phyloP scores from a whole-genome alignment of 2,113 vertebrate species.

The Excalfactoria chinensis region DNA sequence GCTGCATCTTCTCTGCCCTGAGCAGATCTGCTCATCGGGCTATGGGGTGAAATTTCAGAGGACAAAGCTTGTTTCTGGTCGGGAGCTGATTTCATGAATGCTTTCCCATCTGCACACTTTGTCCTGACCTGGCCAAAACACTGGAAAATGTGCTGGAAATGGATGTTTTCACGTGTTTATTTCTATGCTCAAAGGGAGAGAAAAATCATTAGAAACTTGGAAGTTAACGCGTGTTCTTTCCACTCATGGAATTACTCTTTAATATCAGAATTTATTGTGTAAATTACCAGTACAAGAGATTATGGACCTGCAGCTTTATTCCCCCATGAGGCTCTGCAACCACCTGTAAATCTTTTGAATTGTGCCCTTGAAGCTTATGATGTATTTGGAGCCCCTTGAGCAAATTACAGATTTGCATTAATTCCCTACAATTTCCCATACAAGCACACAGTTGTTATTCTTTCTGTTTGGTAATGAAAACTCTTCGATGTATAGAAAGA shows the following conservation, averaged over 20 bases:
- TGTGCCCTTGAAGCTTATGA: background rate
- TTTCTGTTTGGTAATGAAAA: background rate
- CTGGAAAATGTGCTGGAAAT: background rate
- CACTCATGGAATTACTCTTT: background rate
- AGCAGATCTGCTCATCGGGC: fast-evolving
- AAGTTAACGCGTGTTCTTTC: background rate
- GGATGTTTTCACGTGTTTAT: fast-evolving
- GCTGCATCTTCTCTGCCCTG: background rate
- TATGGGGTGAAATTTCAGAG: background rate
- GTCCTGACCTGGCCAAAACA: background rate
- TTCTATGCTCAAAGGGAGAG: background rate
- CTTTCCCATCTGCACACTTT: background rate
- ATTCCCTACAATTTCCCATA: background rate
- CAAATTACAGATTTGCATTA: background rate
- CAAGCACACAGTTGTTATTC: background rate
- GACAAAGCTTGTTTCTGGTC: background rate
- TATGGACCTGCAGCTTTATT: background rate
- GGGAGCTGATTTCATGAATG: background rate
- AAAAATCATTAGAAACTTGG: background rate
- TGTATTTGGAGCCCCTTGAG: background rate
- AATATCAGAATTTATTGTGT: background rate
- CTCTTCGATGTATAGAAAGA: background rate
- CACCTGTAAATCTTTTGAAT: fast-evolving
- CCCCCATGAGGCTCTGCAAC: background rate
- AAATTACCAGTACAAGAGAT: background rate